Conservation (phyloP, 1,140 invertebrate genomes). For the Drosophila triauraria region DNA sequence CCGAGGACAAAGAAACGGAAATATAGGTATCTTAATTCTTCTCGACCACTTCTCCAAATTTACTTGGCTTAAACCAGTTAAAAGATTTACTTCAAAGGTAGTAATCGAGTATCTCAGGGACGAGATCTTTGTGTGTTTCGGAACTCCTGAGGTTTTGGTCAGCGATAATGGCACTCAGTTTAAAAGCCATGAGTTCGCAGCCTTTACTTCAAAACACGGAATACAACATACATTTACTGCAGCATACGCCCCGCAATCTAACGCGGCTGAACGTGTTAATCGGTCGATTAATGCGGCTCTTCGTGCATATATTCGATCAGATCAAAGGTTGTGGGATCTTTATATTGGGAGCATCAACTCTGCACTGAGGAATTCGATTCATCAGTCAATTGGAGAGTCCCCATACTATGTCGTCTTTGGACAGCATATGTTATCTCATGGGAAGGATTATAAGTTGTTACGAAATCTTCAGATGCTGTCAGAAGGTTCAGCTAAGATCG, state of each 20-base stretch:
- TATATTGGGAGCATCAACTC: slow-evolving; percentile 3
- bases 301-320: not conserved
- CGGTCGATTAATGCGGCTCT: not conserved
- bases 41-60: slow-evolving; percentile 2
- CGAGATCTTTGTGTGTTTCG: not conserved
- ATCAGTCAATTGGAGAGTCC: not conserved
- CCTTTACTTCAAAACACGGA: slow-evolving; percentile 4
- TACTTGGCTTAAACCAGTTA: slow-evolving; percentile 11
- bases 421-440: too few relatives aligned
- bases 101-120: not conserved
- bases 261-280: slow-evolving; percentile 20
- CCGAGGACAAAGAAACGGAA: not conserved
- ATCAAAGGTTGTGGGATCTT: not conserved
- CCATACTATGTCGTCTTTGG: too few relatives aligned
- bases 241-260: slow-evolving; percentile 20
- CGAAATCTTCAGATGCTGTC: too few relatives aligned
- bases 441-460: too few relatives aligned
- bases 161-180: slow-evolving; percentile 5
- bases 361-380: not conserved
- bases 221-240: slow-evolving; percentile 13
- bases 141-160: not conserved
- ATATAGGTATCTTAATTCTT: slow-evolving; percentile 5
- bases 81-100: slow-evolving; percentile 3
- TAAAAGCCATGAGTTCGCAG: slow-evolving; percentile 5
- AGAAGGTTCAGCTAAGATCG: not conserved